Conservation (phyloP, 2,113 vertebrate species). For the Verasper variegatus region DNA sequence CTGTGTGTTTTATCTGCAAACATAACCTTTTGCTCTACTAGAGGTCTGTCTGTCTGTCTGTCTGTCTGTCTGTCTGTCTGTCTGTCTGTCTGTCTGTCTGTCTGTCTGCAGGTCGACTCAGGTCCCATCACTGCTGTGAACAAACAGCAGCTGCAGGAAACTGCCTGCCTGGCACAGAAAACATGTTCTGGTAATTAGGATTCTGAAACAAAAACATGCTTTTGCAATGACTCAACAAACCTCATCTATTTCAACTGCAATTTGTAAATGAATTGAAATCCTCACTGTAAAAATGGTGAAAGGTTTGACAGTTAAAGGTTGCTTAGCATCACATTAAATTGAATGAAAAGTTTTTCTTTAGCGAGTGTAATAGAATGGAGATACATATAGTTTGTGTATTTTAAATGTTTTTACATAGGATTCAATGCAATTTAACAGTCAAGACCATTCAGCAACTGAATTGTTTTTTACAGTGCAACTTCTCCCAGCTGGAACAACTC, state of each 20-base stretch:
- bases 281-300: no score
- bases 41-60: no score
- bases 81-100: not conserved
- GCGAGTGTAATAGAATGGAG: no score
- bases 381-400: no score
- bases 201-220: constrained; percentile 45
- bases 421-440: no score
- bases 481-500: constrained; percentile 9
- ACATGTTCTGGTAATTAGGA: constrained; percentile 1
- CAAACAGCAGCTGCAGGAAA: constrained; percentile 48
- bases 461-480: not conserved
- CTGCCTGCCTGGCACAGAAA: constrained; percentile 8
- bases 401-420: no score
- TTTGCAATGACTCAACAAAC: constrained; percentile 40
- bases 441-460: no score
- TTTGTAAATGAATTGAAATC: constrained; percentile 28
- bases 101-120: constrained; percentile 12
- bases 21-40: not conserved
- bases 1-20: no score
- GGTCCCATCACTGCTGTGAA: constrained; percentile 17
- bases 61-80: constrained; percentile 3
- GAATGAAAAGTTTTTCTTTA: no score
- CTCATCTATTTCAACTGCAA: constrained; percentile 21
- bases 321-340: no score
- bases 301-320: no score